Base-by-base conservation (phyloP, 1,140 invertebrate genomes). In the Caerostris darwini region DNA sequence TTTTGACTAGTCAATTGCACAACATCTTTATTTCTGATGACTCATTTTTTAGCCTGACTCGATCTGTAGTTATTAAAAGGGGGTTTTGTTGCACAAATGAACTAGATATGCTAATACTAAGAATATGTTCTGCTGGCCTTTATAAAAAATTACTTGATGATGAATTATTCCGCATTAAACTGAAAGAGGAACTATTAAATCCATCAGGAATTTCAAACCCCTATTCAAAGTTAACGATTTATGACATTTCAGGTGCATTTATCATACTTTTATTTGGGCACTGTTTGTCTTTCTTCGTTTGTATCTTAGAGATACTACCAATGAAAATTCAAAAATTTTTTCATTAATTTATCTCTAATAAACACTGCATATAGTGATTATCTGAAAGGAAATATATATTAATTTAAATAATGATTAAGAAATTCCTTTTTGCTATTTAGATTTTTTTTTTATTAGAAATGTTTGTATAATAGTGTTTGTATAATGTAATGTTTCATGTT, bases 231-330 rank as follows among this genome's bases (percentile, higher is more conserved):
- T 82, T 91, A 34, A 53, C 71, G 3, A 5, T 82, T 56, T 71
- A 91, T 5, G 90, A 91, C 17, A 10, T 91, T 50, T 91, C 90
- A 58, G 71, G 90, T 19, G 90, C 90, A 14, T 91, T 91, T n/a
- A 34, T 91, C 34, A 50, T 91, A 14, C 69, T 91, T 53, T 12
- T 91, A 7, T 10, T 10, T 14, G 90, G 90, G 14, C 61, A 82
- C 12, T 34, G 53, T 8, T 8, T 67, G 12, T 69, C 90, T n/a
- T 17, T 12, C 8, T 54, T 64, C 19, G 81, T n/a, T 7, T 85
- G 77, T 7, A 34, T 91, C 82, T 82, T 58, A 7, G 90, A 91
- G 14, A 34, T 91, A 53, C 71, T 77, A 5, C 71, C 34, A 77
- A 77, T 77, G 12, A 12, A 8, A 5, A 12, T 77, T 12, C 34